Evolutionary conservation across 2,797 vertebrate species (phyloP), one percentile per base, ranked within the genome.

Genomic region (Catostomus latipinnis): DNA sequence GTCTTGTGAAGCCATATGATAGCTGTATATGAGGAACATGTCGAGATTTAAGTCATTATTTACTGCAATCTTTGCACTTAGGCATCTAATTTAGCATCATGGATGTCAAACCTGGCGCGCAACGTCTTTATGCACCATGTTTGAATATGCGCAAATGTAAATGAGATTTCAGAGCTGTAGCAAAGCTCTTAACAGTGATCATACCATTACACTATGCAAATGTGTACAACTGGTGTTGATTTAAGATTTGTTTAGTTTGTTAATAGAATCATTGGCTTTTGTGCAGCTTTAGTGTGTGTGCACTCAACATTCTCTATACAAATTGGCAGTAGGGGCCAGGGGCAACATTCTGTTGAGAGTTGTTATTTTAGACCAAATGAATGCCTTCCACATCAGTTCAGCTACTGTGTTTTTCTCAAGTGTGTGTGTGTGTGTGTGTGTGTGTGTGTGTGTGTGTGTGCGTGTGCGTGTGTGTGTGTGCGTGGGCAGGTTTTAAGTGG

Each of bases 301-400:
- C 43, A 65, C 62, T 69, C 57, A 73, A 68, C 67, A 12, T 75
- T 80, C 49, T 54, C 69, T 69, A 71, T 79, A 72, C 77, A 78
- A 84, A 78, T 71, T 63, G 74, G 66, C 50, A 81, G 72, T 54
- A 82, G 81, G 61, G 71, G 74, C 82, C 74, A 71, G 73, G 81
- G 82, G 86, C 82, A 80, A 78, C 81, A 82, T 76, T 84, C 78
- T 80, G 76, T 81, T 84, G 66, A 81, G 76, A 86, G 83, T 81
- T 81, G 83, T 84, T 86, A 86, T 84, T 86, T 79, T 81, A 68
- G 83, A 79, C 81, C 83, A 81, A 83, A 81, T 78, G 83, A 84
- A 78, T 81, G 82, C 67, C 72, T 85, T 85, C 80, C 78, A 83
- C 78, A 81, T 82, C 82, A 80, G 71, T 85, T 69, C 56, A 57